Evolutionary conservation across 2,888 invertebrate species (phyloP).

Genomic region (Aricia artaxerxes): DNA sequence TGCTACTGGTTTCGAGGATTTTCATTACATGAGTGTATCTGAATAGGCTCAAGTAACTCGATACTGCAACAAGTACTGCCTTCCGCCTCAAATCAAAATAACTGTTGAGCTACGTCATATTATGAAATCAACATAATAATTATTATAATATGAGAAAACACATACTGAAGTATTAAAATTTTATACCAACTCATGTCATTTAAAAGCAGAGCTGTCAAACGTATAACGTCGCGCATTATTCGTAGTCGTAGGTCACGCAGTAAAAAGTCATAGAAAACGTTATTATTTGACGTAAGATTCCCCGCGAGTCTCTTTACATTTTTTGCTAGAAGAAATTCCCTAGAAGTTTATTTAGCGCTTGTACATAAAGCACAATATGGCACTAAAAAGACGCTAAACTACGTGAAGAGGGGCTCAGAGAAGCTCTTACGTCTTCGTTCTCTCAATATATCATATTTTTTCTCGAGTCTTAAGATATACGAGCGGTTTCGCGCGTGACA

Average conservation of each 20-base stretch:
- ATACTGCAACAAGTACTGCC: not conserved
- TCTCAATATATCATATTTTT: constrained; percentile 80
- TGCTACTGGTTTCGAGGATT: not conserved
- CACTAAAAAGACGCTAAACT: constrained; percentile 70
- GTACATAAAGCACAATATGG: constrained; percentile 32
- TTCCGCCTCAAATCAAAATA: not conserved
- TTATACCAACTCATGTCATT: not conserved
- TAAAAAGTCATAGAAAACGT: not conserved
- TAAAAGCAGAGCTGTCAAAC: constrained; percentile 8
- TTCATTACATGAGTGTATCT: not conserved
- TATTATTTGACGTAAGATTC: constrained; percentile 5
- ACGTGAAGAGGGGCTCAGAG: constrained; percentile 61
- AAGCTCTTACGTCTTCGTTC: constrained; percentile 73
- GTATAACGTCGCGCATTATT: not conserved
- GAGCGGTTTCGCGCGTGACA: constrained; percentile 77
- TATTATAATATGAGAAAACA: not conserved
- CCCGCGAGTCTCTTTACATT: constrained; percentile 8
- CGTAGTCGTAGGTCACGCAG: not conserved
- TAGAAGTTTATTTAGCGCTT: constrained; percentile 33
- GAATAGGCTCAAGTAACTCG: not conserved
- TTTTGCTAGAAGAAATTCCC: constrained; percentile 30
- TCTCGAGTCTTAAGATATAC: constrained; percentile 70
- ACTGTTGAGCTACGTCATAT: not conserved
- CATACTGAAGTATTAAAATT: not conserved
- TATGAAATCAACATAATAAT: not conserved